A percentile compares a stretch with the other conserved stretches of the same genome.
phyloP scores from a whole-genome alignment of 2,888 invertebrate species.

The Drosophila ochracea region DNA sequence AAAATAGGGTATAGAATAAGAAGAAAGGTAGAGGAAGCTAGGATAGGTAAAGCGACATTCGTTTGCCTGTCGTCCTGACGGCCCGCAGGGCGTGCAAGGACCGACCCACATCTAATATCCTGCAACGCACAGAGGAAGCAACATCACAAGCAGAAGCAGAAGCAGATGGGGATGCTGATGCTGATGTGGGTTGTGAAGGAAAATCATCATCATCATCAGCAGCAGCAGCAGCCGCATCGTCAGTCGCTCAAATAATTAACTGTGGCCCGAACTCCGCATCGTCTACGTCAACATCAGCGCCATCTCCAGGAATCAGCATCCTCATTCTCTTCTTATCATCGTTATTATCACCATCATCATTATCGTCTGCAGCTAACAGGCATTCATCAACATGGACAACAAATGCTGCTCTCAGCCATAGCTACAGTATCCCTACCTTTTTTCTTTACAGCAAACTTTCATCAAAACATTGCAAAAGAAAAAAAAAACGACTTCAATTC shows the following conservation, averaged over 20 bases:
- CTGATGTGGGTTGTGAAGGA: neutral
- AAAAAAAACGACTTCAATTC: constrained; percentile 48
- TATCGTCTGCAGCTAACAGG: constrained; percentile 60
- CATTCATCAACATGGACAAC: constrained; percentile 59
- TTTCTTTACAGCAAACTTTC: constrained; percentile 11
- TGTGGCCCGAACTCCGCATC: constrained; percentile 37
- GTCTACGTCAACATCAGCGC: constrained; percentile 29
- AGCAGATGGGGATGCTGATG: neutral
- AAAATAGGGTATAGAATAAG: constrained; percentile 3
- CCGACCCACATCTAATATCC: constrained; percentile 62
- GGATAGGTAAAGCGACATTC: constrained; percentile 46
- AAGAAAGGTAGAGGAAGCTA: constrained; percentile 14
- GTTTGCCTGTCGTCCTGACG: constrained; percentile 15
- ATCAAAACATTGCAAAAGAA: constrained; percentile 39
- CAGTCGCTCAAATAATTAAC: constrained; percentile 73
- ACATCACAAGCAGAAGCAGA: constrained; percentile 12
- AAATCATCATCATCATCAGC: constrained; percentile 6
- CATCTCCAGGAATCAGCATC: constrained; percentile 18
- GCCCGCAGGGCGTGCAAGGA: constrained; percentile 18
- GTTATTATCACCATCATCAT: constrained; percentile 23
- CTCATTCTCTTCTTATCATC: constrained; percentile 13
- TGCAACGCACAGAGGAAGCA: constrained; percentile 55
- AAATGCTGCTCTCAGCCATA: constrained; percentile 13
- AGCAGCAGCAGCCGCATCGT: constrained; percentile 39
- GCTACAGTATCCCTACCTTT: constrained; percentile 13